Percentiles rank a stretch among this genome's conserved stretches.
Evolutionary conservation across 2,113 vertebrate species (phyloP).

Genomic region (Leucoraja erinaceus): DNA sequence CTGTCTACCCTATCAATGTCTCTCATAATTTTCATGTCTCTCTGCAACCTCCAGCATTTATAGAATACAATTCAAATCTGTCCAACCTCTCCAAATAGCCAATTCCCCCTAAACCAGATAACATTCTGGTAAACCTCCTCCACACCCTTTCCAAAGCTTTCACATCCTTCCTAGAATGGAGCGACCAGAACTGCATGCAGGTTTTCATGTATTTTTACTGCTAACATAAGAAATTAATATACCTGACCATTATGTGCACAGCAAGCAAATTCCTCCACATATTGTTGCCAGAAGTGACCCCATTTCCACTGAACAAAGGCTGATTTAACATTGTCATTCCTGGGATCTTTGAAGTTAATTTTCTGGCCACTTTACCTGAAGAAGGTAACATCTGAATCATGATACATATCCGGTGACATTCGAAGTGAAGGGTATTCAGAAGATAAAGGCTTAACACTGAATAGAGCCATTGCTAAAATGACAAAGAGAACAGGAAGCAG

Average conservation of each 20-base stretch:
- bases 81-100: no score
- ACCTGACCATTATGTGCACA: not conserved
- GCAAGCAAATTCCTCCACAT: not conserved
- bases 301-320: not conserved
- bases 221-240: not conserved
- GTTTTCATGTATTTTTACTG: not conserved
- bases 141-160: no score
- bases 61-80: no score
- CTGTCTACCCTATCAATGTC: no score
- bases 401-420: constrained; percentile 80
- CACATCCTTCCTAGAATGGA: no score
- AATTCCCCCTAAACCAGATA: no score
- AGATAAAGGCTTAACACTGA: constrained; percentile 68
- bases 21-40: no score
- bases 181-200: no score
- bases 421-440: constrained; percentile 68
- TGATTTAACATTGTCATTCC: not conserved
- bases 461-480: constrained; percentile 79
- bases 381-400: constrained; percentile 51
- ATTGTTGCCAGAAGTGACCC: not conserved
- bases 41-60: no score
- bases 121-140: no score
- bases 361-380: constrained; percentile 50
- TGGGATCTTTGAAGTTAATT: not conserved
- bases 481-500: constrained; percentile 86